These are phyloP conservation scores for Leptodactylus fallax DNA, from an alignment of 2,797 vertebrate genomes.

Conservation along the genomic window DNA sequence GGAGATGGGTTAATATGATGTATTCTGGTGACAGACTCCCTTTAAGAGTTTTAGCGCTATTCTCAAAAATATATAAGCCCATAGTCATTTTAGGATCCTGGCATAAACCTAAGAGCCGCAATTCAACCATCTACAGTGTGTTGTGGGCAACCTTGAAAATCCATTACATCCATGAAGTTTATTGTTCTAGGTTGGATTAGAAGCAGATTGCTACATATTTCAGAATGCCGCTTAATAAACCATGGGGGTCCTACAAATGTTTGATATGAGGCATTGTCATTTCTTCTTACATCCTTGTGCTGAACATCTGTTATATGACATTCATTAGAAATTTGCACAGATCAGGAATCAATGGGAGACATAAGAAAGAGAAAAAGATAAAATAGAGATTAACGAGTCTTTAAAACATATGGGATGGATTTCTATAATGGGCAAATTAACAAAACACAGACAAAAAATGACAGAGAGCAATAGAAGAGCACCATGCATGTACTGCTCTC, in stretches of 20 bases:
- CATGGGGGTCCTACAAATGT: neutral
- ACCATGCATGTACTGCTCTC: no score
- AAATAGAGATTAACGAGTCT: no score
- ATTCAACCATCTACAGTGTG: neutral
- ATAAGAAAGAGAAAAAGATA: no score
- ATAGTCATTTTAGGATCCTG: neutral
- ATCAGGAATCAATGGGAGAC: no score
- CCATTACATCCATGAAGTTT: neutral
- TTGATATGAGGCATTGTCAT: neutral
- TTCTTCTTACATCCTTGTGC: neutral
- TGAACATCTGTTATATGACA: conserved; percentile 1
- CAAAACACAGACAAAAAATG: no score
- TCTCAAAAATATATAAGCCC: neutral
- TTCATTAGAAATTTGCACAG: neutral
- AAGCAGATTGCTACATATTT: neutral
- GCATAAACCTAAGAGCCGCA: neutral
- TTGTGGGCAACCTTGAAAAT: neutral
- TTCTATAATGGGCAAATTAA: no score
- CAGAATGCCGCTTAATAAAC: neutral
- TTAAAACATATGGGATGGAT: no score
- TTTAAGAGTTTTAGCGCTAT: no score
- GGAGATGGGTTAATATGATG: no score
- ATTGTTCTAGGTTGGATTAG: neutral
- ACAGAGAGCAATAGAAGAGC: no score
- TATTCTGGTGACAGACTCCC: no score